These are phyloP conservation scores for Diplolepis rosae DNA, from an alignment of 2,888 invertebrate species.

Conservation along the genomic window DNA sequence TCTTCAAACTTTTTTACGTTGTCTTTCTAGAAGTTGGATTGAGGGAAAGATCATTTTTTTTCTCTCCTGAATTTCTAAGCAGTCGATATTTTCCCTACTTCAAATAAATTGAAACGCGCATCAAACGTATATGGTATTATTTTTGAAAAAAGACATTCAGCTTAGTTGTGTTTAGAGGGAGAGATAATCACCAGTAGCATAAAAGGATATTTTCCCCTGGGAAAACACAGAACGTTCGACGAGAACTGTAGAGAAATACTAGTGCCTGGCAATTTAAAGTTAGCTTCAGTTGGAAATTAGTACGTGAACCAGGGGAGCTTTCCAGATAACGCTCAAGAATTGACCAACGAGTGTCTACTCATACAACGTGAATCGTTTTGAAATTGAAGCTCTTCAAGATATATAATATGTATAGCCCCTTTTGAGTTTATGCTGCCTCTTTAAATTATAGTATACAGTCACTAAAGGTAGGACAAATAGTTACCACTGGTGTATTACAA, in stretches of 20 bases:
- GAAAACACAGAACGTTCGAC: conserved; percentile 12
- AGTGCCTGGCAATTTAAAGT: conserved; percentile 45
- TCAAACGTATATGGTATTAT: background rate
- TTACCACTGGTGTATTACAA: background rate
- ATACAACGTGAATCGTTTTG: background rate
- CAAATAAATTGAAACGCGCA: background rate
- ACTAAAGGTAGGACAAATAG: background rate
- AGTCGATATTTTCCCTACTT: background rate
- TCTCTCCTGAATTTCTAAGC: too few relatives aligned
- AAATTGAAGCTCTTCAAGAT: background rate
- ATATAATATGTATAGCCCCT: background rate
- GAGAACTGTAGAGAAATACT: conserved; percentile 7
- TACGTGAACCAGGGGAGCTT: conserved; percentile 35
- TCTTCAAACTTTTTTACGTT: background rate
- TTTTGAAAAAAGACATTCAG: background rate
- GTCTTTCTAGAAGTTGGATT: too few relatives aligned
- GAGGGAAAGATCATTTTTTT: background rate
- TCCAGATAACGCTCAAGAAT: background rate
- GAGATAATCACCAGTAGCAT: conserved; percentile 14
- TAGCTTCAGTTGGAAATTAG: conserved; percentile 43
- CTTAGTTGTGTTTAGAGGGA: background rate
- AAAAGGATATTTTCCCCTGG: conserved; percentile 16
- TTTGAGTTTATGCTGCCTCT: conserved; percentile 2
- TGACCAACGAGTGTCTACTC: background rate
- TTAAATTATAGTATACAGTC: background rate